phyloP scores from a whole-genome alignment of 2,797 vertebrate species.

The Silurus aristotelis region DNA sequence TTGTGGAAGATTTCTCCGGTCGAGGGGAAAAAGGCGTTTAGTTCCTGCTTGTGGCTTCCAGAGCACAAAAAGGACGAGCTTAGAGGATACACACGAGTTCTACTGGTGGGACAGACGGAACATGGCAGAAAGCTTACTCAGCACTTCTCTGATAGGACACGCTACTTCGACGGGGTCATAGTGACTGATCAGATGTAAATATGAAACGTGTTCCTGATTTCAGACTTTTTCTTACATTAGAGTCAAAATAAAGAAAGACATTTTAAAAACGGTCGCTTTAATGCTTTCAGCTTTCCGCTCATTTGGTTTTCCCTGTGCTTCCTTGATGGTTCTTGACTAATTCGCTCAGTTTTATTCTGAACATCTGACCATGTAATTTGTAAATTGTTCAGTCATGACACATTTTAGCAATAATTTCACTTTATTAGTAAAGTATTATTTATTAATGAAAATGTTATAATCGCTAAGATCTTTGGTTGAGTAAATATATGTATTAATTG shows the following conservation, averaged over 20 bases:
- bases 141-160: background rate
- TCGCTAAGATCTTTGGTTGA: too few species aligned
- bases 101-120: background rate
- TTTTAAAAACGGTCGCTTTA: background rate
- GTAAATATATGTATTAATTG: too few species aligned
- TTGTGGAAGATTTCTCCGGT: constrained; percentile 42
- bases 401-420: constrained; percentile 20
- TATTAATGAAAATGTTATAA: too few species aligned
- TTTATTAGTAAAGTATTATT: too few species aligned
- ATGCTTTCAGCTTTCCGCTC: background rate
- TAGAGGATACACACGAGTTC: background rate
- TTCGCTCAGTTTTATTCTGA: background rate
- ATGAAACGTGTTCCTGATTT: background rate
- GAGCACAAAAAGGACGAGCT: background rate
- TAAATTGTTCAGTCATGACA: background rate
- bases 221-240: background rate
- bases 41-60: background rate
- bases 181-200: background rate
- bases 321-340: background rate
- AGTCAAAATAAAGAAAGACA: background rate
- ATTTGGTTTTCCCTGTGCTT: background rate
- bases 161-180: background rate
- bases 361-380: background rate
- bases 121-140: background rate
- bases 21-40: background rate